Conservation (phyloP, 2,113 vertebrate genomes). For the Butorides virescens region DNA sequence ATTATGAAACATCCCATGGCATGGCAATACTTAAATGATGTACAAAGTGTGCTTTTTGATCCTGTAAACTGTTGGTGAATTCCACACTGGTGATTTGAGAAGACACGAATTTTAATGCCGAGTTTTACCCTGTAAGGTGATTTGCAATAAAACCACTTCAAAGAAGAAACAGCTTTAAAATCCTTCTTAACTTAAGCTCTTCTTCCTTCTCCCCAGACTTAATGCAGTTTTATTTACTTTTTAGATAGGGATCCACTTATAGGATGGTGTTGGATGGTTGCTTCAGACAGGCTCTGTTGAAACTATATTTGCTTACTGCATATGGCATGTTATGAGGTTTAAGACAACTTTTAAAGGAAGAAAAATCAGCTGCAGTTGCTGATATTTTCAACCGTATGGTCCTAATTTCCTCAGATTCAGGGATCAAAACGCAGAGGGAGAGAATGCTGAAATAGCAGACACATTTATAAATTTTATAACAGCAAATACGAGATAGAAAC, state of each 20-base stretch:
- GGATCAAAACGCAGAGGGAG: neutral
- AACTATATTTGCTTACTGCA: neutral
- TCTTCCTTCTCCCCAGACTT: neutral
- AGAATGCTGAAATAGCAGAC: neutral
- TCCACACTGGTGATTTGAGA: neutral
- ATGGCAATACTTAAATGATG: neutral
- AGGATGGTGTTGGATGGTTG: neutral
- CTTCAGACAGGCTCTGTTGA: neutral
- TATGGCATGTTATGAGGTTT: neutral
- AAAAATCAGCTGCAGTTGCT: neutral
- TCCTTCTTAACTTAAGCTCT: constrained; percentile 15
- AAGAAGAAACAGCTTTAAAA: constrained; percentile 25
- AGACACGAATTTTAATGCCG: neutral
- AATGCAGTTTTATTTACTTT: constrained; percentile 15
- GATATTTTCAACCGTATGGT: neutral
- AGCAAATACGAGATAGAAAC: neutral
- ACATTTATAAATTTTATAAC: neutral
- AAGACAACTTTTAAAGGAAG: neutral
- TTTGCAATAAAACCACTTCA: constrained; percentile 19
- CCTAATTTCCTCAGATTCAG: neutral
- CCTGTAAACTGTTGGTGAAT: neutral
- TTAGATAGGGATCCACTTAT: neutral
- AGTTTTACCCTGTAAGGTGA: neutral
- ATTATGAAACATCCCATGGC: neutral
- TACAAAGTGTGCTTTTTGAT: neutral